Evolutionary conservation across 2,113 vertebrate species (phyloP).

Genomic region (Ictalurus furcatus): DNA sequence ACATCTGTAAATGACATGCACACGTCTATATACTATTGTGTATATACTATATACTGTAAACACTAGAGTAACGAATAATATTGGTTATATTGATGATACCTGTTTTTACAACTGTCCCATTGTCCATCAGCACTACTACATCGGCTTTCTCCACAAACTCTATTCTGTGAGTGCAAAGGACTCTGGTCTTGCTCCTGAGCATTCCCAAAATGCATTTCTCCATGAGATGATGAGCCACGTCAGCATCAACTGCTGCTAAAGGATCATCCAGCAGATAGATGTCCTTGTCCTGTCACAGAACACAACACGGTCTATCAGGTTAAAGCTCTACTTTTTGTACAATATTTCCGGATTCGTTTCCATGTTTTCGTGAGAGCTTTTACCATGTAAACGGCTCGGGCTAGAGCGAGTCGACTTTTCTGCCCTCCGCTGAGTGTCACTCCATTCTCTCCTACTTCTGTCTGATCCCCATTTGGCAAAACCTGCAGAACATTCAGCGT

Average conservation of each 20-base stretch:
- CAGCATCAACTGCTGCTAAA: conserved; percentile 89
- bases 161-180: conserved; percentile 91
- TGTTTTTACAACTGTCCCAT: conserved; percentile 79
- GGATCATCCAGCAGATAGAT: conserved; percentile 95
- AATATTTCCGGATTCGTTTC: background rate
- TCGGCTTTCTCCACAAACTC: conserved; percentile 87
- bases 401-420: conserved; percentile 90
- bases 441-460: conserved; percentile 94
- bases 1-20: background rate
- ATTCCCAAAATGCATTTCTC: conserved; percentile 84
- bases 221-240: conserved; percentile 91
- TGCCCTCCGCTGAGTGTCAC: conserved; percentile 95
- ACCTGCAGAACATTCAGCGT: conserved; percentile 69
- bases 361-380: background rate
- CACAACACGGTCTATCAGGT: background rate
- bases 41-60: background rate
- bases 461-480: conserved; percentile 88
- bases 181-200: conserved; percentile 83
- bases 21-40: background rate
- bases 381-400: conserved; percentile 94
- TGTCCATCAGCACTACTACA: conserved; percentile 83
- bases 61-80: background rate
- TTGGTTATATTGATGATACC: conserved; percentile 69
- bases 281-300: conserved; percentile 82
- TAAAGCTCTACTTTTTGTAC: background rate